These are phyloP conservation scores for Ashinkailepas kermadecensis DNA, from an alignment of 2,888 invertebrate species.

Conservation along the genomic window DNA sequence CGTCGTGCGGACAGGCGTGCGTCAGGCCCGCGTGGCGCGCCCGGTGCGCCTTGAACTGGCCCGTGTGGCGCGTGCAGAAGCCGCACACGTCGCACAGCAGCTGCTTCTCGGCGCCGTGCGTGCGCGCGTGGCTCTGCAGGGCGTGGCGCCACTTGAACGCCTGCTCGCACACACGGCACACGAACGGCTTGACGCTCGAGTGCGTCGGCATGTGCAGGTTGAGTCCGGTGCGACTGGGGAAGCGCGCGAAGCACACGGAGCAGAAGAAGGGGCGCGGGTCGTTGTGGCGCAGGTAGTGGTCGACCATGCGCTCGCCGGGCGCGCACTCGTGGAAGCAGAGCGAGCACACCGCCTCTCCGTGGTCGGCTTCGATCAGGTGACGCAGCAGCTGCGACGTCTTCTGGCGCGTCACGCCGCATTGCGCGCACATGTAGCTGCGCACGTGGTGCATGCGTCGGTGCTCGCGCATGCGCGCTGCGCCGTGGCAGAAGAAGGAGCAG, in stretches of 20 bases:
- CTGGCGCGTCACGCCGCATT: constrained; percentile 8
- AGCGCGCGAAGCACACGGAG: constrained; percentile 47
- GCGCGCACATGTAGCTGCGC: constrained; percentile 14
- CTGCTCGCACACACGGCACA: constrained; percentile 47
- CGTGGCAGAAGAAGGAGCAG: constrained; percentile 2
- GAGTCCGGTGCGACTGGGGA: constrained; percentile 47
- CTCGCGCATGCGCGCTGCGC: constrained; percentile 13
- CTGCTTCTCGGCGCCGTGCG: constrained; percentile 47
- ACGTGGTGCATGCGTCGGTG: constrained; percentile 21
- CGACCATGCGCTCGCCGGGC: neutral
- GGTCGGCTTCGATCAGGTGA: constrained; percentile 34
- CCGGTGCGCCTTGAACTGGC: constrained; percentile 49
- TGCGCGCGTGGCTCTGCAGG: constrained; percentile 49
- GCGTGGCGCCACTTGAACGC: constrained; percentile 55
- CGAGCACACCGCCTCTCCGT: constrained; percentile 40
- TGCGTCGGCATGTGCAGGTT: constrained; percentile 51
- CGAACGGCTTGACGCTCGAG: constrained; percentile 48
- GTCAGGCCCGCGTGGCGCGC: constrained; percentile 47
- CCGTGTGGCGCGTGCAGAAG: constrained; percentile 51
- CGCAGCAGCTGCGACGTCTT: constrained; percentile 17
- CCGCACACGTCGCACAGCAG: constrained; percentile 53
- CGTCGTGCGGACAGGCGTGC: constrained; percentile 46
- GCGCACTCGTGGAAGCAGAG: constrained; percentile 31
- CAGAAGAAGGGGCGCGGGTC: constrained; percentile 49
- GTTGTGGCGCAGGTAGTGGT: constrained; percentile 39